Evolutionary conservation across 2,888 invertebrate species (phyloP), one percentile per base, ranked within the genome.

Genomic region (Willowsia nigromaculata): DNA sequence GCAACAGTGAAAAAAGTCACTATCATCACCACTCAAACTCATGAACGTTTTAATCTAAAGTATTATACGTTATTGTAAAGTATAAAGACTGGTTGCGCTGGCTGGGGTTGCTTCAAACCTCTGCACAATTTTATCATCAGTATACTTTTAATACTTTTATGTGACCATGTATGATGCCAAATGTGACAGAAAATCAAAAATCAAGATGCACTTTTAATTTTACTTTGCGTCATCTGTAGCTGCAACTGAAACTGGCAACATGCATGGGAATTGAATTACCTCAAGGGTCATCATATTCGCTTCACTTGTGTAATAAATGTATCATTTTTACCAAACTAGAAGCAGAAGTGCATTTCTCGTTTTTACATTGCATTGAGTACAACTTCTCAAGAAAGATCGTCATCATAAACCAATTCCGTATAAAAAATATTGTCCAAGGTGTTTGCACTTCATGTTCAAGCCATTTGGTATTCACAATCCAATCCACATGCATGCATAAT

Each of bases 1-100:
- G 85, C 85, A 85, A 43, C 85, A 85, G 11, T 15, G 74, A 85
- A 43, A 65, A 74, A 62, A 59, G 37, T 76, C 65, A 76, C 27
- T 53, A 27, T 18, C 43, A 43, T 27, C 27, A 74, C 74, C 47
- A 25, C 74, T 25, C 43, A n/a, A 5, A 47, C 68, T 43, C 33
- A 47, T 81, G 47, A 81, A 59, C 81, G 56, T 80, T 81, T 50
- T 50, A 56, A 80, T 53, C 53, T 56, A 18, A 56, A 30, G 9
- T 22, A 76, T 6, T 6, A 76, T 50, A 27, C 43, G 18, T 25
- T 25, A 1, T 76, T 76, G 74, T 50, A 47, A 1, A 2, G 1
- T 11, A 9, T 53, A n/a, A 22, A 4, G 30, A n/a, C 62, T 27
- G 1, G 33, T 3, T 62, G 62, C 30, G 62, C 11, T 43, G 43